A percentile compares a stretch with the other conserved stretches of the same genome.
Conservation (phyloP, 2,797 vertebrate species). For the Fistularia tabacaria region DNA sequence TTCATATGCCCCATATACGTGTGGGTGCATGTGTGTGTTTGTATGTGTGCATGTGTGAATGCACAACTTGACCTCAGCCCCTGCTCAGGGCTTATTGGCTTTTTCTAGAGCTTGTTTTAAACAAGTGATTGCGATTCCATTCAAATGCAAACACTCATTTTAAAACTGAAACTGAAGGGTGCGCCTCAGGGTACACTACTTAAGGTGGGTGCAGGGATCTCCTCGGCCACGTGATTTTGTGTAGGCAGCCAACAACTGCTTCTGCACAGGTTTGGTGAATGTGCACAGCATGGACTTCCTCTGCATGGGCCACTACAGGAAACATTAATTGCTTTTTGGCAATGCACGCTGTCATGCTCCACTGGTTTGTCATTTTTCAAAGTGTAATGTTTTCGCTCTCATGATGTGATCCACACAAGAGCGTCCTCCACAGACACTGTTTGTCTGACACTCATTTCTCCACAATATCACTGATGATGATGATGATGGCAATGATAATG, state of each 20-base stretch:
- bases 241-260: slow-evolving; percentile 16
- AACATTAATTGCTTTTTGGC: slow-evolving; percentile 60
- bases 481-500: slow-evolving; percentile 6
- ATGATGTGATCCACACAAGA: slow-evolving; percentile 57
- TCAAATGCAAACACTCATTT: slow-evolving; percentile 41
- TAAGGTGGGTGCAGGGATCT: slow-evolving; percentile 16
- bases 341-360: slow-evolving; percentile 63
- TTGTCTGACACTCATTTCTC: slow-evolving; percentile 34
- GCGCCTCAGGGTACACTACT: slow-evolving; percentile 9
- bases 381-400: slow-evolving; percentile 52
- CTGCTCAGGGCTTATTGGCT: slow-evolving; percentile 25
- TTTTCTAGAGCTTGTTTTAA: slow-evolving; percentile 45
- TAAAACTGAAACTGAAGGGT: slow-evolving; percentile 31
- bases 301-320: slow-evolving; percentile 50
- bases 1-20: slow-evolving; percentile 27
- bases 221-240: background rate
- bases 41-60: slow-evolving; percentile 18
- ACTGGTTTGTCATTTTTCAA: slow-evolving; percentile 67
- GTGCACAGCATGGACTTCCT: slow-evolving; percentile 41
- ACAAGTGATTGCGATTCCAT: slow-evolving; percentile 35
- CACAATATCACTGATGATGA: slow-evolving; percentile 22
- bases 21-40: slow-evolving; percentile 30
- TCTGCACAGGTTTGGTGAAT: slow-evolving; percentile 11
- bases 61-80: slow-evolving; percentile 30
- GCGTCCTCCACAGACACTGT: slow-evolving; percentile 40